Evolutionary conservation across 2,113 vertebrate genomes (phyloP).

Genomic region (Alosa alosa): DNA sequence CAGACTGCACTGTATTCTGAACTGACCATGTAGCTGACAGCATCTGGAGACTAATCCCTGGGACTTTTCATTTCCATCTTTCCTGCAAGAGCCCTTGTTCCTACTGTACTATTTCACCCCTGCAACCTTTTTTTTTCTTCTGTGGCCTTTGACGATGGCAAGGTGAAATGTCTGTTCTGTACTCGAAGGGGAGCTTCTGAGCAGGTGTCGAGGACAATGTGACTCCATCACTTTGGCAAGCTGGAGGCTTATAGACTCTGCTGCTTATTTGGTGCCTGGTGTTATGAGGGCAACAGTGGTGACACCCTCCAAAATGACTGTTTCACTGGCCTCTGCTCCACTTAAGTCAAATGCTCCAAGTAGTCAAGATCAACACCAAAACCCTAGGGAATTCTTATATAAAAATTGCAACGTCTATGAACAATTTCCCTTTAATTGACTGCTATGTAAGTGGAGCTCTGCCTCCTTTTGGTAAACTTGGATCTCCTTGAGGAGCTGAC

Average conservation of each 20-base stretch:
- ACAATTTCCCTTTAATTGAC: slow-evolving; percentile 2
- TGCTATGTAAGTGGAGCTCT: not conserved
- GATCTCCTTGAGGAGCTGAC: slow-evolving; percentile 4
- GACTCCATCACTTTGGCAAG: not conserved
- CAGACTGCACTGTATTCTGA: not conserved
- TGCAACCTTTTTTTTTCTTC: not conserved
- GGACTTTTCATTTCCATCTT: not conserved
- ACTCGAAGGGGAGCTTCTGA: not conserved
- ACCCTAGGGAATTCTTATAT: not conserved
- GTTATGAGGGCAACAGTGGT: not conserved
- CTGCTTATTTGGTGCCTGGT: not conserved
- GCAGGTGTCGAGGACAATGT: not conserved
- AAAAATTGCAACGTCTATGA: not conserved
- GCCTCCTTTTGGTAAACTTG: not conserved
- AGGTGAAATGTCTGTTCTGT: not conserved
- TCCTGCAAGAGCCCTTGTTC: not conserved
- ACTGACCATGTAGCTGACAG: not conserved
- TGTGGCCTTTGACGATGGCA: not conserved
- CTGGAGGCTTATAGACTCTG: not conserved
- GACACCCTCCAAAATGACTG: not conserved
- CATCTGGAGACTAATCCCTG: not conserved
- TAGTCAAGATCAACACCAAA: not conserved
- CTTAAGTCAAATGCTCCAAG: not conserved
- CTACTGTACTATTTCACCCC: not conserved
- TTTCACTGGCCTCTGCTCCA: not conserved